Conservation (phyloP, 2,113 vertebrate species). For the Crotophaga sulcirostris region DNA sequence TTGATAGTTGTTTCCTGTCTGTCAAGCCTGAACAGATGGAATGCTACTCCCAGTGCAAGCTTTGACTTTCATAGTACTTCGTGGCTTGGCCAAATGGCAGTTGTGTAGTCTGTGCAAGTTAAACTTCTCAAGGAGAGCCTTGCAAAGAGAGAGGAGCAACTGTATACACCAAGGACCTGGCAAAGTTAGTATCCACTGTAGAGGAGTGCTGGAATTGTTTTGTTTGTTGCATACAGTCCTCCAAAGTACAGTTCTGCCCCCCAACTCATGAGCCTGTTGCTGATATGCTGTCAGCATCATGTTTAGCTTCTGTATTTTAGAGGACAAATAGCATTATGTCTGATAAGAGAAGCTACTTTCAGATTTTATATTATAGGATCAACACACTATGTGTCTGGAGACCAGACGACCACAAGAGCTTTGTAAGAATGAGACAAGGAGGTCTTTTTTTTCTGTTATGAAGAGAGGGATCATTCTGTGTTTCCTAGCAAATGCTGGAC, state of each 20-base stretch:
- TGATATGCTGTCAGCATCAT: not conserved
- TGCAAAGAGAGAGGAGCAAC: not conserved
- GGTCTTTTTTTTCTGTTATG: not conserved
- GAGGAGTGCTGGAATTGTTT: not conserved
- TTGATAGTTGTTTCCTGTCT: conserved; percentile 31
- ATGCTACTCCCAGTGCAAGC: not conserved
- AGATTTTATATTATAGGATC: not conserved
- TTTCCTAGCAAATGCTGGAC: not conserved
- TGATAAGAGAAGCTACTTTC: not conserved
- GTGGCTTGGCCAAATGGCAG: not conserved
- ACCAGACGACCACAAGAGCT: not conserved
- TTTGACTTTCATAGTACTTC: not conserved
- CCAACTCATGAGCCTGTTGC: not conserved
- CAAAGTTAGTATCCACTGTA: not conserved
- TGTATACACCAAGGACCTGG: not conserved
- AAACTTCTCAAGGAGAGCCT: not conserved
- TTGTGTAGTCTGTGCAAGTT: not conserved
- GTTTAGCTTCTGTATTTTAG: not conserved
- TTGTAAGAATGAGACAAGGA: not conserved
- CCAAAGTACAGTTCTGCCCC: not conserved
- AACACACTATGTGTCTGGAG: not conserved
- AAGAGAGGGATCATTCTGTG: not conserved
- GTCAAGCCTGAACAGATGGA: conserved; percentile 36
- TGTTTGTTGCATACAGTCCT: not conserved
- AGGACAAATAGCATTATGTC: not conserved